Evolutionary conservation across 2,113 vertebrate genomes (phyloP), one percentile per base, ranked within the genome.

Genomic region (Epinephelus fuscoguttatus): DNA sequence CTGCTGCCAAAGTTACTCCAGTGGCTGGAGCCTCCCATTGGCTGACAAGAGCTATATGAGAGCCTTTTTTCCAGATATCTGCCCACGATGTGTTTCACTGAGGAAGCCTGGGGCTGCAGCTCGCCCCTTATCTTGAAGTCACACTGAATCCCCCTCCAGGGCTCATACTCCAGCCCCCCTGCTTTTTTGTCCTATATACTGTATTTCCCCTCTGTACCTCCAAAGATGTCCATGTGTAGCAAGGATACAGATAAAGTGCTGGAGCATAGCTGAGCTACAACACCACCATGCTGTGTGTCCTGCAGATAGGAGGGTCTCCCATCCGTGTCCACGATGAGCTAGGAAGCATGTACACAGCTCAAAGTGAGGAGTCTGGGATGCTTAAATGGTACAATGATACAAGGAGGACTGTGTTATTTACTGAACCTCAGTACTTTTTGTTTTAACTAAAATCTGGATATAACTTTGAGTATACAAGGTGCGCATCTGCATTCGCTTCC

Each of bases 81-180:
- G 79, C 59, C 68, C 80, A 27, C 25, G 49, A 81, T 77, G 85
- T 73, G 62, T 85, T 88, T 81, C 84, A 89, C 77, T 88, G 75
- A 93, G 95, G 94, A 94, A 94, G 79, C 81, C 64, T 21, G 19
- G 82, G 23, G 64, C 77, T 61, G 81, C 49, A 69, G 84, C 57
- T 86, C 18, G 68, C 17, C 70, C 62, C 90, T 94, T 94, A 95
- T 95, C 94, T 92, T 11, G 17, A 70, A 68, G 66, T 3, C 70
- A 70, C 91, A 92, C 76, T 82, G 86, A 76, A 75, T 75, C 77
- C 88, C 86, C 83, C 64, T 62, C 56, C n/a, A 23, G n/a, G 68
- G 55, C 33, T 74, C 71, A 55, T 11, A 66, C 71, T 81, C 33
- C 56, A 74, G 47, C 75, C 60, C 73, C 33, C 55, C 67, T 30